Conservation (phyloP, 2,113 vertebrate species). For the Zosterops pallidus region DNA sequence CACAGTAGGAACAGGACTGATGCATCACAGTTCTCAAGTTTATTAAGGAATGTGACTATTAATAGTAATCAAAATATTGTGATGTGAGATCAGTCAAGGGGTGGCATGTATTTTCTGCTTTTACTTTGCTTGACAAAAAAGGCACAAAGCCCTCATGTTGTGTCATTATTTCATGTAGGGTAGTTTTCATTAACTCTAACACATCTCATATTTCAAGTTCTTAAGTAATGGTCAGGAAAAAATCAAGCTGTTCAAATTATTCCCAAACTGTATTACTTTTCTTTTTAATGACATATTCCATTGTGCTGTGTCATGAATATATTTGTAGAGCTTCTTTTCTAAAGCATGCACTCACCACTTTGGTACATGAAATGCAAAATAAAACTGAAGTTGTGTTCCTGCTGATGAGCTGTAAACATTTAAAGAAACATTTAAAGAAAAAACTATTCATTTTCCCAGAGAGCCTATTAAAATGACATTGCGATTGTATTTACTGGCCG, state of each 20-base stretch:
- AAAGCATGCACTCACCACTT: background rate
- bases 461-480: background rate
- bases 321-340: conserved; percentile 30
- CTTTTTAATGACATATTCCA: conserved; percentile 16
- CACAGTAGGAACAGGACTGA: background rate
- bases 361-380: conserved; percentile 26
- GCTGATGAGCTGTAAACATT: conserved; percentile 4
- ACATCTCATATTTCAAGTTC: conserved; percentile 44
- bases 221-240: conserved; percentile 65
- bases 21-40: background rate
- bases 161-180: background rate
- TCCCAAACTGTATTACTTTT: conserved; percentile 44
- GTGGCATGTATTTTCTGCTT: background rate
- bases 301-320: background rate
- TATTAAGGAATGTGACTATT: background rate
- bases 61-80: conserved; percentile 12
- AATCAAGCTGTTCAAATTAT: conserved; percentile 55
- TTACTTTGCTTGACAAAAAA: conserved; percentile 29
- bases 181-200: conserved; percentile 51
- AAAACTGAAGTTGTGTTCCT: conserved; percentile 24
- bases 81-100: background rate
- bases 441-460: background rate
- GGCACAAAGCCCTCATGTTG: conserved; percentile 7
- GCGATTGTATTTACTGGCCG: background rate
- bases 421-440: background rate